Conservation (phyloP, 53 echinoderm and acorn worm species). For the Stichopus horrens region DNA sequence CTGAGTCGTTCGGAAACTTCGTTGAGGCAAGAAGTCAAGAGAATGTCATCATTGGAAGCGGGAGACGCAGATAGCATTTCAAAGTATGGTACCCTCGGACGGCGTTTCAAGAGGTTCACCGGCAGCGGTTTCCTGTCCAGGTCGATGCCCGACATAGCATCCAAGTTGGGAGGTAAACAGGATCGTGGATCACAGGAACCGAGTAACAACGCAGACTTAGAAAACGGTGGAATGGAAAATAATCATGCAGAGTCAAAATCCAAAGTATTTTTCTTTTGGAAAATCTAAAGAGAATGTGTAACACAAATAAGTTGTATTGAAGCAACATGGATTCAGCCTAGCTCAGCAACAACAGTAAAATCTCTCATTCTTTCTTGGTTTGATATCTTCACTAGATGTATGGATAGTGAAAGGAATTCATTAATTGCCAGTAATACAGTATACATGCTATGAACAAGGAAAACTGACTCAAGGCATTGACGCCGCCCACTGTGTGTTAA, state of each 20-base stretch:
- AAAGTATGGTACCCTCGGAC: constrained; percentile 16
- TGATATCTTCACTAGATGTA: no score
- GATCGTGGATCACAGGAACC: background rate
- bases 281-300: background rate
- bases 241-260: background rate
- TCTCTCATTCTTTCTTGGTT: no score
- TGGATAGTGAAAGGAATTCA: no score
- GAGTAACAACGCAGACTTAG: background rate
- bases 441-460: no score
- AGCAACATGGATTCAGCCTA: no score
- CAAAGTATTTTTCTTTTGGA: constrained; percentile 44
- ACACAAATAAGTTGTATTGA: no score
- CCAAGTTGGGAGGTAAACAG: background rate
- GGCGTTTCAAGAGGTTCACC: constrained; percentile 23
- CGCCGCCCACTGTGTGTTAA: no score
- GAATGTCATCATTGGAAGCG: background rate
- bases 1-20: background rate
- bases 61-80: background rate
- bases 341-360: no score
- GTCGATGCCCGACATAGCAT: constrained; percentile 29
- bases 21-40: background rate
- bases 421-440: no score
- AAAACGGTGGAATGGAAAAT: background rate
- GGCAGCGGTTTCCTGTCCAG: constrained; percentile 8
- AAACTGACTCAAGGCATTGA: no score